phyloP scores from a whole-genome alignment of 1,140 invertebrate genomes.

The Aphaenogaster rudis region DNA sequence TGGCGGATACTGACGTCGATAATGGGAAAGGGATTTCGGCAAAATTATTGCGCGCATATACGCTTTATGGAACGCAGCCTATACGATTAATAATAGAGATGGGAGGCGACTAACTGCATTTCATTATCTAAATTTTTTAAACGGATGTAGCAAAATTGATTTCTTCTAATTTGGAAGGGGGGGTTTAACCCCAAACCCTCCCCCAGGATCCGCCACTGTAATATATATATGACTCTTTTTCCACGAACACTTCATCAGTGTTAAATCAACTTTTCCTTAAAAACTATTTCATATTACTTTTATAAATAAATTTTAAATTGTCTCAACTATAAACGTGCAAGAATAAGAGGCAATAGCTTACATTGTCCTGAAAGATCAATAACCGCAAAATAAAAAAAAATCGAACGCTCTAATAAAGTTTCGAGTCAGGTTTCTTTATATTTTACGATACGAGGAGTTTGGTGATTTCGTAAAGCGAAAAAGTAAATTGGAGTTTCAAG shows the following conservation, averaged over 20 bases:
- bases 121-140: too few relatives aligned
- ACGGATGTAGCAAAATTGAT: too few relatives aligned
- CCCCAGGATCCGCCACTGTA: too few relatives aligned
- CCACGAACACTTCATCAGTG: not conserved
- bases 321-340: not conserved
- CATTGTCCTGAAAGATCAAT: not conserved
- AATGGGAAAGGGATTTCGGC: too few relatives aligned
- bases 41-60: too few relatives aligned
- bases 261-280: not conserved
- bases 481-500: slow-evolving; percentile 40
- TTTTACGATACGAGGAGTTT: not conserved
- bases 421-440: not conserved
- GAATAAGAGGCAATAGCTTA: not conserved
- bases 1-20: too few relatives aligned
- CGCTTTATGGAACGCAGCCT: too few relatives aligned
- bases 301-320: slow-evolving; percentile 2
- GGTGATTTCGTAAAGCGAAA: slow-evolving; percentile 37
- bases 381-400: not conserved
- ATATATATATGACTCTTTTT: too few relatives aligned
- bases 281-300: not conserved
- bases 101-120: too few relatives aligned
- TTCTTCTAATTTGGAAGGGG: too few relatives aligned
- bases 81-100: too few relatives aligned
- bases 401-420: not conserved
- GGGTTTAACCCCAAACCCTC: too few relatives aligned